Evolutionary conservation across 2,113 vertebrate species (phyloP).

Genomic region (Chaenogobius annularis): DNA sequence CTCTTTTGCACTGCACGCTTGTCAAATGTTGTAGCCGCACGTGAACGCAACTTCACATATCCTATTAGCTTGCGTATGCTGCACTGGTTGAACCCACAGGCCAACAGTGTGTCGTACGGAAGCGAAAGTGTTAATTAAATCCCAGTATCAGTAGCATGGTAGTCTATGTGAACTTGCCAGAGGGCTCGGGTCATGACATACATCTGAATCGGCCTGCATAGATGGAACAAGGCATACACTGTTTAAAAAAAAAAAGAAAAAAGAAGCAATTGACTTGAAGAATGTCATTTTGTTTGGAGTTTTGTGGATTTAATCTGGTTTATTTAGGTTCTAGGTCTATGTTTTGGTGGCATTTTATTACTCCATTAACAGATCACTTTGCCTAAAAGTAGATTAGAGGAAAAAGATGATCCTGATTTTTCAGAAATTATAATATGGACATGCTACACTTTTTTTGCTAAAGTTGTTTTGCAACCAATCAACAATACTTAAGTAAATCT

Average conservation of each 20-base stretch:
- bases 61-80: slow-evolving; percentile 32
- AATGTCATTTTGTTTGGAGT: not conserved
- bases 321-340: not conserved
- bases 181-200: slow-evolving; percentile 17
- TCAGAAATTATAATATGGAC: too few relatives aligned
- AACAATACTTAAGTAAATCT: too few relatives aligned
- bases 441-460: too few relatives aligned
- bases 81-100: slow-evolving; percentile 6
- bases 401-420: too few relatives aligned
- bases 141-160: not conserved
- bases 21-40: not conserved
- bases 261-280: not conserved
- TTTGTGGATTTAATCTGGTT: not conserved
- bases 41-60: slow-evolving; percentile 9
- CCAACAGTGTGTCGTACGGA: not conserved
- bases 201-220: not conserved
- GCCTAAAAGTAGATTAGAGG: too few relatives aligned
- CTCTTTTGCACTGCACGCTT: not conserved
- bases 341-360: not conserved
- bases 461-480: too few relatives aligned
- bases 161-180: slow-evolving; percentile 8
- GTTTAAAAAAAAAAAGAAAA: not conserved
- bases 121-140: slow-evolving; percentile 34
- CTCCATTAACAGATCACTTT: too few relatives aligned
- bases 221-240: not conserved